Percentiles rank a stretch among this genome's conserved stretches.
These are phyloP conservation scores for Anas flavirostris DNA, from an alignment of 2,797 vertebrate species.

Conservation along the genomic window DNA sequence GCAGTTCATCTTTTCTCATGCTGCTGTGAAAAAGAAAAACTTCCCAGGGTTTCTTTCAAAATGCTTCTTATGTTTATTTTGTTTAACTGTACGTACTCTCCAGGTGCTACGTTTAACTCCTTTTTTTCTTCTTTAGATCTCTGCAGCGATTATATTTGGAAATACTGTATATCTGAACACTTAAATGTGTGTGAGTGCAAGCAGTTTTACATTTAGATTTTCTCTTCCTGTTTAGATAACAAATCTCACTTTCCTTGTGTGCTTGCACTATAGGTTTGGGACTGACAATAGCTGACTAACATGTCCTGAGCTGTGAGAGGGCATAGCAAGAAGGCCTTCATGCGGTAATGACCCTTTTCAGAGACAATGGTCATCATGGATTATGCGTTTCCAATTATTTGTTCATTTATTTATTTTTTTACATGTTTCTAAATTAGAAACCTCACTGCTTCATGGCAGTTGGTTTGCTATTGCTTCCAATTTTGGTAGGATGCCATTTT, in stretches of 20 bases:
- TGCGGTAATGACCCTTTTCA: constrained; percentile 89
- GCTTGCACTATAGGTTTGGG: constrained; percentile 91
- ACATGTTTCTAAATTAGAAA: constrained; percentile 85
- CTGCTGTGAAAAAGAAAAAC: constrained; percentile 20
- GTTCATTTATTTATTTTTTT: constrained; percentile 86
- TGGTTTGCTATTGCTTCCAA: constrained; percentile 88
- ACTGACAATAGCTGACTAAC: constrained; percentile 90
- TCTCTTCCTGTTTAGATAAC: constrained; percentile 89
- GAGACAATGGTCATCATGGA: constrained; percentile 88
- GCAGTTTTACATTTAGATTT: constrained; percentile 94
- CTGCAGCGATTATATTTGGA: constrained; percentile 98
- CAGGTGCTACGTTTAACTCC: constrained; percentile 86
- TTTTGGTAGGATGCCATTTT: constrained; percentile 81
- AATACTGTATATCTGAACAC: constrained; percentile 98
- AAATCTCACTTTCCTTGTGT: constrained; percentile 89
- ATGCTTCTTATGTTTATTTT: constrained; percentile 73
- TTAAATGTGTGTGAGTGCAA: constrained; percentile 99
- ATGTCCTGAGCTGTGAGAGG: constrained; percentile 90
- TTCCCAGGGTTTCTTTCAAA: constrained; percentile 66
- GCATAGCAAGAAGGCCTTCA: constrained; percentile 87
- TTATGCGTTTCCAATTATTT: constrained; percentile 86
- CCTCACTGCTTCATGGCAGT: constrained; percentile 89
- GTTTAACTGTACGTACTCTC: constrained; percentile 74
- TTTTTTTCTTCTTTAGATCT: constrained; percentile 99
- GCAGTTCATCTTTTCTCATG: constrained; percentile 32